Base-by-base conservation (phyloP, 2,888 invertebrate genomes). In the Pristionchus mayeri region DNA sequence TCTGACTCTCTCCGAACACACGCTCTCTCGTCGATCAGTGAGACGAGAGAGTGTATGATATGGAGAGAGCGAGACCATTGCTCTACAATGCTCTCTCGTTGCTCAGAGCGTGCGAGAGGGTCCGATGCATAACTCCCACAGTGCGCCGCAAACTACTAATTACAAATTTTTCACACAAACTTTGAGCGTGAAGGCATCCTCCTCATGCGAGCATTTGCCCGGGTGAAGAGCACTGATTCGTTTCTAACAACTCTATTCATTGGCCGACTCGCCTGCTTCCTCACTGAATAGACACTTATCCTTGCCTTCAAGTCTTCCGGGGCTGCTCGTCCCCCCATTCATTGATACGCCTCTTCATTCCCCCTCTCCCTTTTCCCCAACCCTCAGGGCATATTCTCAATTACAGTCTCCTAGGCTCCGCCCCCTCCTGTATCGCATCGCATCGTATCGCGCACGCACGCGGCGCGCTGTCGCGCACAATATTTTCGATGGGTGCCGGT, bases 331-430 rank as follows among this genome's bases (percentile, higher is more conserved):
- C 54, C 11, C 4, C n/a, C 67, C 67, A 34, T 67, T 67, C 54
- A 54, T 54, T 54, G 67, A 67, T 67, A 37, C 67, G 67, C 67
- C 37, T 67, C 67, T 67, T 67, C 67, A 67, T 67, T 57, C 60
- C 13, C 30, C 9, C 67, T 37, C 37, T 37, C 67, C 37, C 27
- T 30, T 30, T 9, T 30, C 40, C 40, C 21, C 37, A 18, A 24
- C 13, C 48, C 48, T 18, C 76, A n/a, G n/a, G 48, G 48, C 48
- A 13, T n/a, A n/a, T 76, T 50, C 44, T 71, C 83, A 71, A 30
- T 83, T 82, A 82, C 82, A 63, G 82, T 82, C 30, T 82, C 24
- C 0, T 63, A 82, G 34, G 71, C 83, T 52, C 83, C 83, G 83
- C 83, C 83, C 83, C 18, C 34, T 48, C 27, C 30, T 34, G 30